Conservation (phyloP, 2,113 vertebrate species). For the Oryzias celebensis region DNA sequence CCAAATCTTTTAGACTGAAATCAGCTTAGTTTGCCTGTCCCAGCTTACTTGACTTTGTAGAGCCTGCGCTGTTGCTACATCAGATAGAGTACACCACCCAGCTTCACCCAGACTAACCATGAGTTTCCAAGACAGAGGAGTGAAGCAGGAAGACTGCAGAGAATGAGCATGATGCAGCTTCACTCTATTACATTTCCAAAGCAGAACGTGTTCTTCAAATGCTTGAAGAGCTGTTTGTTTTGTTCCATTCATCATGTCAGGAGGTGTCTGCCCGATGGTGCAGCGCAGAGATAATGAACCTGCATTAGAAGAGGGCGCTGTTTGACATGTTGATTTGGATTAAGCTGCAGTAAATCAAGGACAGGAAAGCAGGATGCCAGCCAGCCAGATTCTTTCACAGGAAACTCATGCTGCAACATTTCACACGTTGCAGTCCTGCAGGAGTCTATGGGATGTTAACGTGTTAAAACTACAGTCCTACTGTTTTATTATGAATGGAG, state of each 20-base stretch:
- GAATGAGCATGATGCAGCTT: constrained; percentile 39
- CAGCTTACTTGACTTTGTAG: too few species aligned
- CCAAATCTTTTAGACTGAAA: too few species aligned
- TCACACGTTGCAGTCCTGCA: constrained; percentile 14
- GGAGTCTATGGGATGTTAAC: neutral
- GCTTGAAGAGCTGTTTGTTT: constrained; percentile 32
- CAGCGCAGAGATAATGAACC: constrained; percentile 44
- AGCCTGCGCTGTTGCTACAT: too few species aligned
- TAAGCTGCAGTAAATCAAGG: constrained; percentile 40
- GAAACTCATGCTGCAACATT: constrained; percentile 33
- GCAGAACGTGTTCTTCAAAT: constrained; percentile 17
- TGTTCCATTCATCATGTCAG: constrained; percentile 5
- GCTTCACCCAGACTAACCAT: constrained; percentile 55
- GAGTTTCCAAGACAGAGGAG: constrained; percentile 37
- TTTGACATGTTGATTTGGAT: constrained; percentile 43
- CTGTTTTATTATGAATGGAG: constrained; percentile 11
- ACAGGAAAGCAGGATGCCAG: constrained; percentile 55
- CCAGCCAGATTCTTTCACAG: constrained; percentile 48
- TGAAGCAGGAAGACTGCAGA: constrained; percentile 42
- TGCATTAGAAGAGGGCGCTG: constrained; percentile 24
- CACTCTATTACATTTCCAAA: constrained; percentile 20
- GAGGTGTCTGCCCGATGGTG: constrained; percentile 45
- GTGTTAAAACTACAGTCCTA: constrained; percentile 24
- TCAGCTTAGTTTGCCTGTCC: too few species aligned
- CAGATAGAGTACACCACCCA: constrained; percentile 52